Percentiles rank a stretch among this genome's conserved stretches.
Conservation (phyloP, 1,140 invertebrate species). For the Oscheius sp. region DNA sequence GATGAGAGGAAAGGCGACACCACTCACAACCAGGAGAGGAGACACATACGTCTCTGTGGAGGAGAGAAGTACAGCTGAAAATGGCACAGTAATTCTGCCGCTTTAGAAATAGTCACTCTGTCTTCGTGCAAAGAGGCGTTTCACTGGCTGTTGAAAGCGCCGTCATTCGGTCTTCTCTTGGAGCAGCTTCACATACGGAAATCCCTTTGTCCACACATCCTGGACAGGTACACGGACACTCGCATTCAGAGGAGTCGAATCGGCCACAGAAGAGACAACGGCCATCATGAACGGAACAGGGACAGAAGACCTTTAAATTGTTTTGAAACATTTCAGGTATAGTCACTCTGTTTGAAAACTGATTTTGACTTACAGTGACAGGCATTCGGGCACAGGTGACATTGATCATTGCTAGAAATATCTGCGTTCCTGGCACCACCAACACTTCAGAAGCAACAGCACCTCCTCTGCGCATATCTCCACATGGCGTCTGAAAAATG, state of each 20-base stretch:
- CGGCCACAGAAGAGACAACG: not conserved
- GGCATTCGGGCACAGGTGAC: not conserved
- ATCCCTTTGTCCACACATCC: not conserved
- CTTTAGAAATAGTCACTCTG: not conserved
- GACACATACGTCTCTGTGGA: not conserved
- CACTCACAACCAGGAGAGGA: not conserved
- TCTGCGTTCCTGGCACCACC: not conserved
- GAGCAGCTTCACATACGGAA: not conserved
- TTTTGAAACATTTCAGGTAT: too few species aligned
- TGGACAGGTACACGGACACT: not conserved
- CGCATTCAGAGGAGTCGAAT: not conserved
- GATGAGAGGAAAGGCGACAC: not conserved
- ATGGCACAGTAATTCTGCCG: not conserved
- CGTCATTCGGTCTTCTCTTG: not conserved
- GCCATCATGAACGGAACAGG: not conserved
- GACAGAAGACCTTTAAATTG: slow-evolving; percentile 4
- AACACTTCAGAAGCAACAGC: not conserved
- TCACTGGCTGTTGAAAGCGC: not conserved
- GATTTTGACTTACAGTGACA: too few species aligned
- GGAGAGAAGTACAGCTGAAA: not conserved
- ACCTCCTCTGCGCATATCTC: not conserved
- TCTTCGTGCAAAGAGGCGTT: not conserved
- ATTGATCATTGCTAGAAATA: not conserved
- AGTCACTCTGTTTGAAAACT: too few species aligned
- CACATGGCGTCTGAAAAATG: slow-evolving; percentile 1